Base-by-base conservation (phyloP, 1,140 invertebrate species). In the Globodera ellingtonae region DNA sequence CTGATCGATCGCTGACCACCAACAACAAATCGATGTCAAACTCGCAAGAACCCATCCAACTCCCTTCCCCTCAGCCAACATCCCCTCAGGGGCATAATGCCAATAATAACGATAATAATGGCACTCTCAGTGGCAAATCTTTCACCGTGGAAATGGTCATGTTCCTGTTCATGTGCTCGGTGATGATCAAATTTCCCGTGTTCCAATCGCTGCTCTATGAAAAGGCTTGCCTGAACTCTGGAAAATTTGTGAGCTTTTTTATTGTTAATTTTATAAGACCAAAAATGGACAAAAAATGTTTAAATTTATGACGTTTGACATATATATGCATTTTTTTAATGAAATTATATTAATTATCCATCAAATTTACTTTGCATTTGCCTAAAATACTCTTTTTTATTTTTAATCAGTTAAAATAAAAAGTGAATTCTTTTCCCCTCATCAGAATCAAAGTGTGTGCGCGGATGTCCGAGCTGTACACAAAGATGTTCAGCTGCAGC, bases 121-220 rank as follows among this genome's bases (percentile, higher is more conserved):
- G 56, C 56, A 62, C 18, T 62, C 13, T 15, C 56, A 13, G 18
- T 13, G 56, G 56, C 56, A 62, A n/a, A 62, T 62, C 6, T 62
- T 13, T 62, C 15, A 15, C 18, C 2, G 67, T 18, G 21, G 84
- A 84, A 62, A 81, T 84, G 6, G 82, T 72, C 47, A 71, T 84
- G 71, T 83, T 84, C 59, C 47, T 87, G 24, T 85, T 86, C 67
- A 85, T 85, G 84, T 73, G 50, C 24, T 82, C 85, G 66, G 65
- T 74, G 4, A 84, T 85, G 73, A 74, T 87, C 7, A 84, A 83
- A 50, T 84, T 81, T 24, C 85, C 84, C 18, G 84, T 86, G 13
- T 85, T 87, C 77, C 81, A 86, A 66, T 76, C 81, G 35, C 66
- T 86, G 66, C 72, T 86, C 21, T 86, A 83, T 78, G 85, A 86